Evolutionary conservation across 2,888 invertebrate species (phyloP).

Genomic region (Orchesella flavescens): DNA sequence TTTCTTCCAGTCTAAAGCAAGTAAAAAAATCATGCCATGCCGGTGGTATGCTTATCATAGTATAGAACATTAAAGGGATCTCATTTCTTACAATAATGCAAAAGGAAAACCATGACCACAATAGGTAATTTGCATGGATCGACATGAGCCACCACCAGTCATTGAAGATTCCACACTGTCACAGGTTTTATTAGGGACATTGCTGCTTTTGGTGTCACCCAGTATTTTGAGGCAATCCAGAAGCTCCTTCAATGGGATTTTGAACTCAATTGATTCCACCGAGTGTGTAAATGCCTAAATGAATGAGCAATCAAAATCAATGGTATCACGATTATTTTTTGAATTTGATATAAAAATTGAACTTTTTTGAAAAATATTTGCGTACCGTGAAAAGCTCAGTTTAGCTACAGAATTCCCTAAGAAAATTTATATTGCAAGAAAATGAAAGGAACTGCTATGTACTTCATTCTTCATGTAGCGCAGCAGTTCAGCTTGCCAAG

Average conservation of each 20-base stretch:
- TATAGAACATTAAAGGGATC: too few relatives aligned
- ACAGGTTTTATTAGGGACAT: slow-evolving; percentile 78
- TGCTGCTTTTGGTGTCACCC: slow-evolving; percentile 74
- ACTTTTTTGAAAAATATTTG: too few relatives aligned
- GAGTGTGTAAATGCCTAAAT: slow-evolving; percentile 45
- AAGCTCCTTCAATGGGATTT: slow-evolving; percentile 68
- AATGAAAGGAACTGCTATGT: too few relatives aligned
- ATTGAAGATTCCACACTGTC: slow-evolving; percentile 75
- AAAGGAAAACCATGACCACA: slow-evolving; percentile 84
- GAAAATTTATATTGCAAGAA: too few relatives aligned
- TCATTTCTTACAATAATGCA: slow-evolving; percentile 79
- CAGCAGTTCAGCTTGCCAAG: too few relatives aligned
- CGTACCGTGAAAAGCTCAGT: slow-evolving; percentile 47
- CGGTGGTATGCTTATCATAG: neutral
- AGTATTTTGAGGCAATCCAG: slow-evolving; percentile 69
- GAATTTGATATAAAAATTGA: neutral
- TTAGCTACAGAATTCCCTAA: too few relatives aligned
- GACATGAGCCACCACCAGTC: slow-evolving; percentile 74
- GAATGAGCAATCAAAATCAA: slow-evolving; percentile 13
- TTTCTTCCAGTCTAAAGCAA: slow-evolving; percentile 78
- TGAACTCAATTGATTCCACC: slow-evolving; percentile 62
- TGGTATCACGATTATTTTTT: too few relatives aligned
- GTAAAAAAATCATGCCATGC: neutral
- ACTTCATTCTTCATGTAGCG: too few relatives aligned
- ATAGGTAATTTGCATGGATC: slow-evolving; percentile 87